Percentiles rank a stretch among this genome's conserved stretches.
phyloP scores from a whole-genome alignment of 1,140 invertebrate species.

The Drosophila sulfurigaster region DNA sequence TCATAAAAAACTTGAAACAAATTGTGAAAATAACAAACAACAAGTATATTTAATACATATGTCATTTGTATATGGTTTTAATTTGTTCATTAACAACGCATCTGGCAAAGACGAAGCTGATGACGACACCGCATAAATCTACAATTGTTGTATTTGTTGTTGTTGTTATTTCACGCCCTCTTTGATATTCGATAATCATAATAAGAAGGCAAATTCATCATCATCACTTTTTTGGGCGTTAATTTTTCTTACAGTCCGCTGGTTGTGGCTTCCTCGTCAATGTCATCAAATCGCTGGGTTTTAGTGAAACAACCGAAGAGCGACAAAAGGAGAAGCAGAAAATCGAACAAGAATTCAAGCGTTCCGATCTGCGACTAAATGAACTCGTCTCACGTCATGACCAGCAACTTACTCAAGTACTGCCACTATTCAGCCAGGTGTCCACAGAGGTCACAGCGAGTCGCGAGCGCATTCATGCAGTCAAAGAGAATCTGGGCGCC shows the following conservation, averaged over 20 bases:
- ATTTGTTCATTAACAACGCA: background rate
- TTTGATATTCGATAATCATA: conserved; percentile 51
- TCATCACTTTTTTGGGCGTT: conserved; percentile 5
- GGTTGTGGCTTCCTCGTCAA: conserved; percentile 91
- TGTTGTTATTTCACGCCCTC: conserved; percentile 55
- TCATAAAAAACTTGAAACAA: conserved; percentile 28
- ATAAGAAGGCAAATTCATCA: conserved; percentile 11
- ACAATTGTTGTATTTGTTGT: conserved; percentile 23
- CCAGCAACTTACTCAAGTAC: conserved; percentile 93
- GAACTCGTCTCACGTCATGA: conserved; percentile 95
- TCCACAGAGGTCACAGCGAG: conserved; percentile 86
- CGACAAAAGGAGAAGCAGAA: conserved; percentile 96
- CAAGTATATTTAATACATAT: background rate
- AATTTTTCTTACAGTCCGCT: conserved; percentile 54
- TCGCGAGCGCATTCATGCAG: conserved; percentile 92
- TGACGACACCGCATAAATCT: conserved; percentile 59
- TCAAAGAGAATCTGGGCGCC: conserved; percentile 95
- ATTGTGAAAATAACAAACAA: background rate
- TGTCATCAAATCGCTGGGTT: conserved; percentile 95
- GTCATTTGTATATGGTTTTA: background rate
- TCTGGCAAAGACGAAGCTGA: conserved; percentile 18
- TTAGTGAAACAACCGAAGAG: conserved; percentile 97
- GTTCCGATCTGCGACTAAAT: conserved; percentile 95
- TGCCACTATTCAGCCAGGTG: conserved; percentile 82
- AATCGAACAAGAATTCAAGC: conserved; percentile 96